These are phyloP conservation scores for Solea solea DNA, from an alignment of 2,113 vertebrate species.

Conservation along the genomic window DNA sequence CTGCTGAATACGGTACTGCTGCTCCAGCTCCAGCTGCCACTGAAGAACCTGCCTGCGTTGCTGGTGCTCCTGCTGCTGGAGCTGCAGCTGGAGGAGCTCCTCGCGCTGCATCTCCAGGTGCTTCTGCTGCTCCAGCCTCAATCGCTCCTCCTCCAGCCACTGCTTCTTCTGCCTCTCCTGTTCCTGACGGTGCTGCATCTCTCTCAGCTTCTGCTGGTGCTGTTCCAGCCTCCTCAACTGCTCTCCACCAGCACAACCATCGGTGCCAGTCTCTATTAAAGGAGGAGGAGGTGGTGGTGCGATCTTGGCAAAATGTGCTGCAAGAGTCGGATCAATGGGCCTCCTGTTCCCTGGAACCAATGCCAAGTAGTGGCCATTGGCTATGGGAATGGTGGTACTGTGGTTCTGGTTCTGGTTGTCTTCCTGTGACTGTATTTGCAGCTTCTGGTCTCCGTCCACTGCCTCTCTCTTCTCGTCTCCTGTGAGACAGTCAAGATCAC, in stretches of 20 bases:
- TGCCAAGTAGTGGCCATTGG: slow-evolving; percentile 74
- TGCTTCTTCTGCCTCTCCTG: slow-evolving; percentile 70
- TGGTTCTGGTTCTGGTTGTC: slow-evolving; percentile 73
- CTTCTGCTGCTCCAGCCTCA: slow-evolving; percentile 72
- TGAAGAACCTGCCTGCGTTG: slow-evolving; percentile 68
- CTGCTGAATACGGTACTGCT: slow-evolving; percentile 74
- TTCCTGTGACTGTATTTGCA: slow-evolving; percentile 45
- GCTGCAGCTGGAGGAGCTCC: slow-evolving; percentile 74
- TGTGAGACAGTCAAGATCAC: slow-evolving; percentile 82
- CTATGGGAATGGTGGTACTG: slow-evolving; percentile 25
- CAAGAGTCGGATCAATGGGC: slow-evolving; percentile 57
- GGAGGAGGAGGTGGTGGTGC: slow-evolving; percentile 25
- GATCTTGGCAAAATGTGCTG: slow-evolving; percentile 48
- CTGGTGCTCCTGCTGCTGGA: slow-evolving; percentile 73
- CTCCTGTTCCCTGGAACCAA: slow-evolving; percentile 72
- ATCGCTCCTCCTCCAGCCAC: slow-evolving; percentile 73
- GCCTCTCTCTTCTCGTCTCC: slow-evolving; percentile 65
- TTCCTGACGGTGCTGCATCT: slow-evolving; percentile 62
- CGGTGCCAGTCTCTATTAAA: not conserved
- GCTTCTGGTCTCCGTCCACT: slow-evolving; percentile 30
- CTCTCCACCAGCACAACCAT: not conserved
- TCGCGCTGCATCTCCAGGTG: slow-evolving; percentile 74
- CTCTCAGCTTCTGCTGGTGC: slow-evolving; percentile 63
- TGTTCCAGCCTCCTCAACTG: slow-evolving; percentile 71
- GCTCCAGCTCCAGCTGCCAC: slow-evolving; percentile 73